phyloP scores from a whole-genome alignment of 2,113 vertebrate species.

The Collichthys lucidus region DNA sequence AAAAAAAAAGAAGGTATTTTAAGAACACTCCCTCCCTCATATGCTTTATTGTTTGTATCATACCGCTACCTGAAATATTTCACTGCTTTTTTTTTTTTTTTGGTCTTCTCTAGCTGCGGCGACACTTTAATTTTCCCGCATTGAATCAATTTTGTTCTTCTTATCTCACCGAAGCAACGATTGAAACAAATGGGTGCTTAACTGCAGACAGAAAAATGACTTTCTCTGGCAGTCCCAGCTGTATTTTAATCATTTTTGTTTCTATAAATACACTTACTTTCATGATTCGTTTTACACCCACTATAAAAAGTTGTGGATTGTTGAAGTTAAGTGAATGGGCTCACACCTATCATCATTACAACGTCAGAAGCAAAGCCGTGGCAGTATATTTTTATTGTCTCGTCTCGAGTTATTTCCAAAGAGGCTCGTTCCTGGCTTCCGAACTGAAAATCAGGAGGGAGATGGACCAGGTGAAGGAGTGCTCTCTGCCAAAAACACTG shows the following conservation, averaged over 20 bases:
- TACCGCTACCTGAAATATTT: slow-evolving; percentile 12
- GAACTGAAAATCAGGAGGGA: slow-evolving; percentile 13
- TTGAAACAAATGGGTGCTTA: slow-evolving; percentile 43
- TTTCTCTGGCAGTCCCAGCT: slow-evolving; percentile 9
- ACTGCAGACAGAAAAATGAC: slow-evolving; percentile 26
- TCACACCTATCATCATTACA: slow-evolving; percentile 8
- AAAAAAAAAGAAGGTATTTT: no score
- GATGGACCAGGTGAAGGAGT: slow-evolving; percentile 9
- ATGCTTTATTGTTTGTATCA: not conserved
- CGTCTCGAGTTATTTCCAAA: not conserved
- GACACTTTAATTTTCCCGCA: slow-evolving; percentile 38
- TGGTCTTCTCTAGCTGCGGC: slow-evolving; percentile 1
- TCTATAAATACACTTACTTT: slow-evolving; percentile 41
- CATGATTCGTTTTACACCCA: slow-evolving; percentile 36
- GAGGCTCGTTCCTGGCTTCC: slow-evolving; percentile 9
- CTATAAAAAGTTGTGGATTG: slow-evolving; percentile 35
- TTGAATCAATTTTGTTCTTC: slow-evolving; percentile 52
- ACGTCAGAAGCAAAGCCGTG: slow-evolving; percentile 13
- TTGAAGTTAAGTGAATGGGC: slow-evolving; percentile 22
- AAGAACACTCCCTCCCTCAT: not conserved
- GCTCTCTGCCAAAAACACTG: slow-evolving; percentile 44
- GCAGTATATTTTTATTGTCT: slow-evolving; percentile 3
- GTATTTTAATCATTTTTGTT: slow-evolving; percentile 39
- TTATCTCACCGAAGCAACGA: slow-evolving; percentile 34
- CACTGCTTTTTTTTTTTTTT: not conserved